Base-by-base conservation (phyloP, 1,140 invertebrate species). In the Hesperophylax magnus region DNA sequence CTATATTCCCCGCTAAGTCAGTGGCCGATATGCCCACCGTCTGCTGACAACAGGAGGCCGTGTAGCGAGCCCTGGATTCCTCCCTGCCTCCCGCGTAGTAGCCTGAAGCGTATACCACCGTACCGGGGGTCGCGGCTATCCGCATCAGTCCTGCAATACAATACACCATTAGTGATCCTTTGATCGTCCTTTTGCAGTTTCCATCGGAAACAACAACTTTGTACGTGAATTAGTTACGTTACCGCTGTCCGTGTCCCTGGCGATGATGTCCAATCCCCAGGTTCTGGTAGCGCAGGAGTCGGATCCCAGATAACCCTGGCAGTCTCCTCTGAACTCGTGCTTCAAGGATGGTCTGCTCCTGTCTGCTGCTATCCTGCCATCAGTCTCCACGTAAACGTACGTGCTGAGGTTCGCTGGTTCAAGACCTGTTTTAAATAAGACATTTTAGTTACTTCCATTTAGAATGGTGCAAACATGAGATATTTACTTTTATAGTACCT, bases 221-320 rank as follows among this genome's bases (percentile, higher is more conserved):
- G 7, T 34, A 0, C 3, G 34, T 34, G 4, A 34, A 34, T 0
- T 34, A 7, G 4, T 34, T 6, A 34, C 8, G 65, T 84, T 85
- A 91, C 91, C 91, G 85, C 88, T 91, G 24, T 90, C 87, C 77
- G 87, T 85, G 83, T 93, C 93, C 81, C 92, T 90, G 2, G 91
- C 90, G 0, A 89, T 89, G 14, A 94, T 86, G 20, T 92, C 92
- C 2, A 92, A 85, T n/a, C 92, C 92, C 93, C 93, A 94, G 54
- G 87, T 88, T 58, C 91, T 88, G 82, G 91, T 91, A 0, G 87
- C 87, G 80, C 93, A 94, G 77, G 87, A 84, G 39, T 88, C 82
- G 6, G 85, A 86, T 58, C 86, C 85, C 34, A 84, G 76, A 79
- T 87, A 88, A 0, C 90, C 90, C 0, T 88, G 81, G 65, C 92